A percentile compares a stretch with the other conserved stretches of the same genome.
Evolutionary conservation across 2,888 invertebrate genomes (phyloP).

Genomic region (Drosophila vallismaia): DNA sequence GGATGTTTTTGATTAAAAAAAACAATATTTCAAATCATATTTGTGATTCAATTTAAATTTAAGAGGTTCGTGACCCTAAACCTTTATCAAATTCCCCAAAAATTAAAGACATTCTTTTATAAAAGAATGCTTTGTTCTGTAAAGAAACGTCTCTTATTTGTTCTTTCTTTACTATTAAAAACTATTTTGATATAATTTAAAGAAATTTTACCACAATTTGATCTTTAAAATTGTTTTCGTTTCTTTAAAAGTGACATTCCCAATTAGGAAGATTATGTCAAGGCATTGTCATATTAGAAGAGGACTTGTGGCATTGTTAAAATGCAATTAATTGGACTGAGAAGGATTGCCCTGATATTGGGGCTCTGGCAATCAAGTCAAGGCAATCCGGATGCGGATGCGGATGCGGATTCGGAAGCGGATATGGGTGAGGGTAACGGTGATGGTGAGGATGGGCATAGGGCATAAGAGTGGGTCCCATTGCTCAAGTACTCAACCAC

Average conservation of each 20-base stretch:
- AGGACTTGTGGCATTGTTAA: not conserved
- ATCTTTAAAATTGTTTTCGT: not conserved
- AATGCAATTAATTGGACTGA: constrained; percentile 9
- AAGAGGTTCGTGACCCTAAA: too few species aligned
- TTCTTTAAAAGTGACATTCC: not conserved
- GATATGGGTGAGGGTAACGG: not conserved
- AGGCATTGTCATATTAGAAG: not conserved
- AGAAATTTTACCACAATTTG: not conserved
- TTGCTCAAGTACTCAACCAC: constrained; percentile 66
- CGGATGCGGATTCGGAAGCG: not conserved
- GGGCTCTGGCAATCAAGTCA: not conserved
- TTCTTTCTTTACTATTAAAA: rapidly evolving
- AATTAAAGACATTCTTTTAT: too few species aligned
- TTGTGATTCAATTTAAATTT: too few species aligned
- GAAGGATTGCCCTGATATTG: constrained; percentile 26
- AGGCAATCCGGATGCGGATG: not conserved
- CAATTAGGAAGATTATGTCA: not conserved
- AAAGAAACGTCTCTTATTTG: too few species aligned
- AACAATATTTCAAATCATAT: too few species aligned
- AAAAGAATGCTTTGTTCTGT: too few species aligned
- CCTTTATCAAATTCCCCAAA: too few species aligned
- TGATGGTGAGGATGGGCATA: not conserved
- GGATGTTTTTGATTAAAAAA: too few species aligned
- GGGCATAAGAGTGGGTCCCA: constrained; percentile 9
- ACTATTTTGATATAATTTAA: not conserved